phyloP scores from a whole-genome alignment of 2,113 vertebrate species.

The Ahaetulla prasina region DNA sequence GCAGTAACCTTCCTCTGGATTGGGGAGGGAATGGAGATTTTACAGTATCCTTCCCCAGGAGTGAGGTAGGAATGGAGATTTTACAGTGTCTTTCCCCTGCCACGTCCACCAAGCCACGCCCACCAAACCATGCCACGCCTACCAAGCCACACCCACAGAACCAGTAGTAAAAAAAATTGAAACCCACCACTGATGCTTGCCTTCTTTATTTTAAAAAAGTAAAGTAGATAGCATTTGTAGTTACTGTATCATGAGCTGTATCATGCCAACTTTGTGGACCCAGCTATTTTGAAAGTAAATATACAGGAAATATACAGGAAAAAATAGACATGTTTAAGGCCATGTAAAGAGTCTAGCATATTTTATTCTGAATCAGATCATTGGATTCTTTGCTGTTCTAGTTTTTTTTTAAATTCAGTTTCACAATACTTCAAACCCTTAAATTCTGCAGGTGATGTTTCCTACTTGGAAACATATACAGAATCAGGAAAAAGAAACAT shows the following conservation, averaged over 20 bases:
- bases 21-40: no score
- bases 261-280: not conserved
- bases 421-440: not conserved
- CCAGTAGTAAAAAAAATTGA: no score
- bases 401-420: not conserved
- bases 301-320: not conserved
- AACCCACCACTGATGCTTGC: no score
- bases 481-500: not conserved
- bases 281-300: not conserved
- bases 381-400: not conserved
- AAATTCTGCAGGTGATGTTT: not conserved
- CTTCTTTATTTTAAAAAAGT: not conserved
- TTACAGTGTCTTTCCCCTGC: no score
- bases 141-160: no score
- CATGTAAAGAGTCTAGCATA: not conserved
- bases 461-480: not conserved
- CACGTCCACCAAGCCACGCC: no score
- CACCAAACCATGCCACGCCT: no score
- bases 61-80: no score
- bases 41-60: no score
- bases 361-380: not conserved
- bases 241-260: not conserved
- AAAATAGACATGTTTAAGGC: not conserved
- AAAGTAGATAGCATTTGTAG: not conserved
- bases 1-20: no score